A percentile compares a stretch with the other conserved stretches of the same genome.
These are phyloP conservation scores for Cephus pygmeus DNA, from an alignment of 2,888 invertebrate species.

Conservation along the genomic window DNA sequence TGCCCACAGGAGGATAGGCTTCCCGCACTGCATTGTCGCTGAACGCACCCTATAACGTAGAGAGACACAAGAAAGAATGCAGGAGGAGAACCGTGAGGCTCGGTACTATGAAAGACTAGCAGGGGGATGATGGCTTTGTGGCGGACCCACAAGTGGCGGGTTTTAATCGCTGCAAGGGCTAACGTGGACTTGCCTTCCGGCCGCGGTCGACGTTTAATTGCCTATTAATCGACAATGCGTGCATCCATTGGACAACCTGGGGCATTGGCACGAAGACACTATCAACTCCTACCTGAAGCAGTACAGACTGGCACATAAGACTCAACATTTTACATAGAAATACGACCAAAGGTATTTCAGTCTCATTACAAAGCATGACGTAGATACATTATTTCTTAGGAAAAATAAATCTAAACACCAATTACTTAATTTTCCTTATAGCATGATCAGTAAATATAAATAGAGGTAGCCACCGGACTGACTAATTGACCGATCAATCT, in stretches of 20 bases:
- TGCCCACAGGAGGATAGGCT: conserved; percentile 46
- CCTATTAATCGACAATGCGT: conserved; percentile 26
- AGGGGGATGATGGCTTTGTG: conserved; percentile 32
- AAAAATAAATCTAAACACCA: no score
- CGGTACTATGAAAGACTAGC: conserved; percentile 2
- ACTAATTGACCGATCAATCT: conserved; percentile 58
- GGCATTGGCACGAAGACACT: no score
- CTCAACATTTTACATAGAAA: no score
- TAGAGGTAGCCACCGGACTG: not conserved
- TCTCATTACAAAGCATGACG: no score
- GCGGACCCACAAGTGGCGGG: conserved; percentile 49
- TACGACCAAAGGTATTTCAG: no score
- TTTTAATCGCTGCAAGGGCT: conserved; percentile 49
- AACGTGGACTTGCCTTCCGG: conserved; percentile 34
- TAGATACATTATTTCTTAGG: no score
- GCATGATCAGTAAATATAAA: no score
- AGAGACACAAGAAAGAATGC: conserved; percentile 13
- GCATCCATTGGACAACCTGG: not conserved
- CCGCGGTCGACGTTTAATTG: conserved; percentile 28
- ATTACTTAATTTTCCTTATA: no score
- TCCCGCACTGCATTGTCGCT: conserved; percentile 43
- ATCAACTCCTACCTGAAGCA: no score
- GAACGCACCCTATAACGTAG: conserved; percentile 25
- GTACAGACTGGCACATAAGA: no score
- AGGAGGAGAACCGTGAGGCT: conserved; percentile 11